A percentile compares a stretch with the other conserved stretches of the same genome.
These are phyloP conservation scores for Propithecus coquereli DNA, from an alignment of 2,113 vertebrate genomes.

Conservation along the genomic window DNA sequence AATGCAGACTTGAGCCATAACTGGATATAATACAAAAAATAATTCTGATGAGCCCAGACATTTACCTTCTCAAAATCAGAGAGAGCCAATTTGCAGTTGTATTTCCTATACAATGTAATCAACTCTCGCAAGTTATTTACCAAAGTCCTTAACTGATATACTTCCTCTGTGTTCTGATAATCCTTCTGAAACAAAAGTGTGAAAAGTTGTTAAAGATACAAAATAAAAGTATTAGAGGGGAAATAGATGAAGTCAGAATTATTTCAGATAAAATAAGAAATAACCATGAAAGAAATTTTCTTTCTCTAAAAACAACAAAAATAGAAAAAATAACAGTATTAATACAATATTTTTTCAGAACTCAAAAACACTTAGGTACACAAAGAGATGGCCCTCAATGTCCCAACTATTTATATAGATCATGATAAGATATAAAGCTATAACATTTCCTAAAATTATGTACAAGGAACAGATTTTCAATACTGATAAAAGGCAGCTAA, in stretches of 20 bases:
- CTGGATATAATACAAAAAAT: not conserved
- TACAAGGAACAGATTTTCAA: not conserved
- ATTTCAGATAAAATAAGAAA: not conserved
- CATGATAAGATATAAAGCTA: not conserved
- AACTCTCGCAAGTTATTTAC: slow-evolving; percentile 88
- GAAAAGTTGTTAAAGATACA: not conserved
- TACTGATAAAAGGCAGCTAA: not conserved
- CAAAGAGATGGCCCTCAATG: not conserved
- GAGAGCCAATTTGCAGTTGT: slow-evolving; percentile 91
- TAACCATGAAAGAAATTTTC: not conserved
- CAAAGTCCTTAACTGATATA: slow-evolving; percentile 85
- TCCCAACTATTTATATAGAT: not conserved
- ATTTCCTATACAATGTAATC: slow-evolving; percentile 89
- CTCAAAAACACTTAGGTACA: not conserved
- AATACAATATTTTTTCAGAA: not conserved
- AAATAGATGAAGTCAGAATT: not conserved
- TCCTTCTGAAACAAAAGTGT: slow-evolving; percentile 82
- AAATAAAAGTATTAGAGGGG: not conserved
- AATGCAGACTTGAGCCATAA: not conserved
- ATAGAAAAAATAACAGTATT: not conserved
- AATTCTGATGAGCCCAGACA: not conserved
- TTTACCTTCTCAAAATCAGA: slow-evolving; percentile 94
- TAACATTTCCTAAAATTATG: not conserved
- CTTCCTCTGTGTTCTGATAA: slow-evolving; percentile 84
- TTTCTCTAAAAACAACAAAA: not conserved